A percentile compares a stretch with the other conserved stretches of the same genome.
Conservation (phyloP, 2,113 vertebrate species). For the Camelus dromedarius region DNA sequence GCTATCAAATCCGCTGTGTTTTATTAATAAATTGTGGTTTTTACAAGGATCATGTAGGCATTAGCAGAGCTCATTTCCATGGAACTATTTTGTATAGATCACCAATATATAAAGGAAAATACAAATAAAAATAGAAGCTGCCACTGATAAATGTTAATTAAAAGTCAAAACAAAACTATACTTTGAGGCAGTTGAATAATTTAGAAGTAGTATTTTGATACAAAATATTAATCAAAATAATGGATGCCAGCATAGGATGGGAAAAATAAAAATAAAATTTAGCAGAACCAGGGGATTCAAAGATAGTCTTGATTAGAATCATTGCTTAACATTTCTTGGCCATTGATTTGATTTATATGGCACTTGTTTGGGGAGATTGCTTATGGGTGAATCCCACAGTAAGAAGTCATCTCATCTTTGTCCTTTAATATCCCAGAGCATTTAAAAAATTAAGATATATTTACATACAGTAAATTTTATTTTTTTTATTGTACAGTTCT, state of each 20-base stretch:
- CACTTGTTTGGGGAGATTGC: background rate
- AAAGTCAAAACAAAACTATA: background rate
- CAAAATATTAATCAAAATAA: background rate
- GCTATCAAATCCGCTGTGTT: constrained; percentile 63
- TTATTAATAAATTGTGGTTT: constrained; percentile 38
- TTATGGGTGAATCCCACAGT: background rate
- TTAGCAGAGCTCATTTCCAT: constrained; percentile 50
- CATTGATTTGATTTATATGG: background rate
- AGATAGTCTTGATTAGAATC: background rate
- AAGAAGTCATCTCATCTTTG: background rate
- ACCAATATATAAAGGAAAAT: background rate
- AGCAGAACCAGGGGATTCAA: background rate
- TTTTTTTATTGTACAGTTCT: background rate
- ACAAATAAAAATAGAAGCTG: background rate
- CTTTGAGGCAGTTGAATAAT: background rate
- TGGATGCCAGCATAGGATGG: background rate
- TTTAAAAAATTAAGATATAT: background rate
- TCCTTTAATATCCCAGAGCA: background rate
- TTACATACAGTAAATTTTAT: background rate
- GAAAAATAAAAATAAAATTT: background rate
- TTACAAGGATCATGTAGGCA: background rate
- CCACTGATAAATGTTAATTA: background rate
- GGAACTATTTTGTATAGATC: background rate
- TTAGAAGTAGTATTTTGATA: background rate
- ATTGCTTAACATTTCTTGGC: background rate